Evolutionary conservation across 2,888 invertebrate species (phyloP).

Genomic region (Lithosia quadra): DNA sequence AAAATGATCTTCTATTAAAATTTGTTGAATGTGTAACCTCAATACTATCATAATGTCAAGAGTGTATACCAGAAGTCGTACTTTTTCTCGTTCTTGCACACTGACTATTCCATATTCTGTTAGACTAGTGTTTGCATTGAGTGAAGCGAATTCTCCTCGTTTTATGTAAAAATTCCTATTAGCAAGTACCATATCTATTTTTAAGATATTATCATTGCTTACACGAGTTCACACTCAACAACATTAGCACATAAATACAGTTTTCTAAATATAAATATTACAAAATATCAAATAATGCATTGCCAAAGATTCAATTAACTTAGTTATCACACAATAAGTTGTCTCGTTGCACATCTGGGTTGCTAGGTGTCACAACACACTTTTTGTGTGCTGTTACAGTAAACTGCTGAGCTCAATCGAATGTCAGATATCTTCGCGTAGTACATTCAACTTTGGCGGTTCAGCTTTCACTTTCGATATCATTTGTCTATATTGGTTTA

Average conservation of each 20-base stretch:
- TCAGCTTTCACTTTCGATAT: constrained; percentile 76
- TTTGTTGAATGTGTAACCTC: not conserved
- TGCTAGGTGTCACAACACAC: constrained; percentile 60
- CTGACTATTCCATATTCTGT: not conserved
- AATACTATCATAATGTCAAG: too few relatives aligned
- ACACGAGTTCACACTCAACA: not conserved
- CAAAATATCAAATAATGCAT: constrained; percentile 43
- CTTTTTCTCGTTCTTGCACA: not conserved
- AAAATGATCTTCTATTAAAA: not conserved
- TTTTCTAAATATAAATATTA: constrained; percentile 23
- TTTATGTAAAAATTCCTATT: not conserved
- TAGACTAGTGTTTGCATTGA: not conserved
- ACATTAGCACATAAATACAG: not conserved
- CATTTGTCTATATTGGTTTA: constrained; percentile 45
- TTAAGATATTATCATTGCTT: not conserved
- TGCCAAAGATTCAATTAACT: constrained; percentile 43
- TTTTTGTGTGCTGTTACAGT: constrained; percentile 58
- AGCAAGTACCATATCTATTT: not conserved
- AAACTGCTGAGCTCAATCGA: constrained; percentile 54
- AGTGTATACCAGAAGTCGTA: too few relatives aligned
- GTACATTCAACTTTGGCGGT: constrained; percentile 67
- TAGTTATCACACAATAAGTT: constrained; percentile 49
- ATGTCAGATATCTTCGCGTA: constrained; percentile 55
- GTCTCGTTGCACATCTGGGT: constrained; percentile 63
- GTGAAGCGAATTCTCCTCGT: not conserved